Conservation (phyloP, 2,888 invertebrate genomes). For the Monopis laevigella region DNA sequence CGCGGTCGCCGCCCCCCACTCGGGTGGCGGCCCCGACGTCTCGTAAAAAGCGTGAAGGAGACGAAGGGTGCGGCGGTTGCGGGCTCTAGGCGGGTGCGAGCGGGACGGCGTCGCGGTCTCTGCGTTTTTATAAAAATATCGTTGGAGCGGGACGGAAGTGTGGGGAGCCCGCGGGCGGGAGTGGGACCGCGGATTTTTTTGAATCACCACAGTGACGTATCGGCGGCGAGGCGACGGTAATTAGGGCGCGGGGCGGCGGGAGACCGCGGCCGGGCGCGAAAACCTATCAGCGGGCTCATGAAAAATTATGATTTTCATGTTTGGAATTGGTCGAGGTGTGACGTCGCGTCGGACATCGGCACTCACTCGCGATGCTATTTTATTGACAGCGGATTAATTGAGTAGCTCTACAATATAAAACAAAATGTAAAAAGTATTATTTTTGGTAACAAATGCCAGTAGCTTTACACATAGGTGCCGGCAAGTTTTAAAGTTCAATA, state of each 20-base stretch:
- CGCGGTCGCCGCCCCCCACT: slow-evolving; percentile 63
- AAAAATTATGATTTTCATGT: slow-evolving; percentile 65
- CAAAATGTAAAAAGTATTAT: too few species aligned
- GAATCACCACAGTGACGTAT: slow-evolving; percentile 63
- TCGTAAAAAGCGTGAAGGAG: slow-evolving; percentile 69
- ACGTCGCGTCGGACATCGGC: slow-evolving; percentile 5
- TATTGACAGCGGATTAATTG: slow-evolving; percentile 28
- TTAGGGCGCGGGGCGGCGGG: slow-evolving; percentile 66
- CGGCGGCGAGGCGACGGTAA: slow-evolving; percentile 52
- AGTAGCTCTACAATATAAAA: too few species aligned
- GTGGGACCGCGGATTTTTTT: slow-evolving; percentile 62
- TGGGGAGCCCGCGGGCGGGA: slow-evolving; percentile 33
- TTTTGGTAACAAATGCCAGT: too few species aligned
- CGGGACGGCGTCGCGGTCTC: slow-evolving; percentile 60
- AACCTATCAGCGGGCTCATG: slow-evolving; percentile 67
- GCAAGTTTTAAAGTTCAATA: too few species aligned
- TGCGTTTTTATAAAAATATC: slow-evolving; percentile 66
- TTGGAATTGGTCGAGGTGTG: slow-evolving; percentile 31
- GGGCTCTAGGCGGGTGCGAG: slow-evolving; percentile 54
- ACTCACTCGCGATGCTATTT: slow-evolving; percentile 26
- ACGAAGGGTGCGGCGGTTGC: slow-evolving; percentile 59
- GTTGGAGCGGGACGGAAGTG: slow-evolving; percentile 48
- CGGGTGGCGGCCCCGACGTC: slow-evolving; percentile 62
- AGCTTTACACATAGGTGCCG: too few species aligned
- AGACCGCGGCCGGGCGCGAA: slow-evolving; percentile 62